phyloP scores from a whole-genome alignment of 2,113 vertebrate species.

The Sceloporus undulatus region DNA sequence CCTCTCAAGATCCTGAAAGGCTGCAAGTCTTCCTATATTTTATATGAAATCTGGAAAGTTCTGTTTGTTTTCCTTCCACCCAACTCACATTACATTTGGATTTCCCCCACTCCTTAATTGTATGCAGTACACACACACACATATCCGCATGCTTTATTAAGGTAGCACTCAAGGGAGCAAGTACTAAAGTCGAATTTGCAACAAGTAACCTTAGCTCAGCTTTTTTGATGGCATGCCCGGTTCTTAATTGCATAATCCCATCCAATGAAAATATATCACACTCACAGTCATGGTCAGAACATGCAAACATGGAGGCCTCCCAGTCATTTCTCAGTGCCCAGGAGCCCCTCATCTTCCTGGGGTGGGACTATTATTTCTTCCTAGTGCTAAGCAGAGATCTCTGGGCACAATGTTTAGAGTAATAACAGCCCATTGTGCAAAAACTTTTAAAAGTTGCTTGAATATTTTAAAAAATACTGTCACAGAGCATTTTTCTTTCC shows the following conservation, averaged over 20 bases:
- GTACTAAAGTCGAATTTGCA: conserved; percentile 39
- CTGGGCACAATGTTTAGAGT: conserved; percentile 9
- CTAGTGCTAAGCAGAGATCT: conserved; percentile 12
- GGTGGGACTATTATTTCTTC: conserved; percentile 31
- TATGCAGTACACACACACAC: conserved; percentile 14
- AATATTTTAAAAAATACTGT: not conserved
- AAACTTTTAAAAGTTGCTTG: not conserved
- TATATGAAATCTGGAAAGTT: conserved; percentile 26
- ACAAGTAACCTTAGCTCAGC: conserved; percentile 42
- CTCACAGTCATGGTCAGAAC: conserved; percentile 30
- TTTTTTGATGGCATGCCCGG: conserved; percentile 32
- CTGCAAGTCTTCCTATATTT: not conserved
- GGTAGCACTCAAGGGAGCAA: conserved; percentile 37
- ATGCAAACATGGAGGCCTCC: conserved; percentile 19
- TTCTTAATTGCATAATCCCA: conserved; percentile 34
- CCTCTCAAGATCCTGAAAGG: not conserved
- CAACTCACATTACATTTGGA: conserved; percentile 31
- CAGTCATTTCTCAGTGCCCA: conserved; percentile 11
- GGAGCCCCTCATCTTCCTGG: conserved; percentile 4
- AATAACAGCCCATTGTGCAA: conserved; percentile 16
- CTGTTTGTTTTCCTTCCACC: conserved; percentile 39
- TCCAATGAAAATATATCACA: conserved; percentile 46
- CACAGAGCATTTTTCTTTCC: not conserved
- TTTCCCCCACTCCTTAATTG: conserved; percentile 15
- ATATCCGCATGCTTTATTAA: conserved; percentile 26